Conservation (phyloP, 2,113 vertebrate genomes). For the Trogon surrucura region DNA sequence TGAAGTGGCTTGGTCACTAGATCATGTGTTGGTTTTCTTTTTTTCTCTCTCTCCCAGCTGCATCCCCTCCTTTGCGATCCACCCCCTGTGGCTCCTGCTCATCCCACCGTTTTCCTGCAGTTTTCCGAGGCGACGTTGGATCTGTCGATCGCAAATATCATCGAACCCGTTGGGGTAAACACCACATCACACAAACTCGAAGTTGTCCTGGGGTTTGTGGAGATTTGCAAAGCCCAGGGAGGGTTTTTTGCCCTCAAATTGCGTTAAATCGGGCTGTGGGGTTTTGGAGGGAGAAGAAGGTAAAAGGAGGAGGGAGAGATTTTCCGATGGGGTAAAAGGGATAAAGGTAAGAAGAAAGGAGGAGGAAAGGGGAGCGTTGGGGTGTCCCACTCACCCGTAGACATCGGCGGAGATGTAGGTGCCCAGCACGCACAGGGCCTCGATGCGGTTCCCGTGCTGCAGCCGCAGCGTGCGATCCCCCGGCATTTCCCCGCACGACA, state of each 20-base stretch:
- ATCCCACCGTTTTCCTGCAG: background rate
- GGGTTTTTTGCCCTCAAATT: background rate
- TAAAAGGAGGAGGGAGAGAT: background rate
- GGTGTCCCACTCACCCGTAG: constrained; percentile 49
- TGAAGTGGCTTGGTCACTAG: fast-evolving
- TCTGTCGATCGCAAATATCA: fast-evolving
- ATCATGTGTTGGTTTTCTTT: background rate
- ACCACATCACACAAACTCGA: fast-evolving
- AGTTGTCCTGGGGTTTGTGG: background rate
- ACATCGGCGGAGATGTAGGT: constrained; percentile 55
- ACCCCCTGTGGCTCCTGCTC: fast-evolving
- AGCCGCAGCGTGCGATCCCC: constrained; percentile 72
- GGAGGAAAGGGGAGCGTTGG: too few species aligned
- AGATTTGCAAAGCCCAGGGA: background rate
- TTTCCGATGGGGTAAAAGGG: too few species aligned
- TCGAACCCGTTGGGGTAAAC: background rate
- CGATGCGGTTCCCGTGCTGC: constrained; percentile 75
- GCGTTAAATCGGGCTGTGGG: background rate
- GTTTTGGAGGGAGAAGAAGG: background rate
- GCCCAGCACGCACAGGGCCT: constrained; percentile 76
- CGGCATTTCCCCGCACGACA: constrained; percentile 22
- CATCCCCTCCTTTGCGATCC: background rate
- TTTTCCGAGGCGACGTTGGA: background rate
- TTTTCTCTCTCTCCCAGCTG: background rate
- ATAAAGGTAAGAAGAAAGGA: background rate